Percentiles rank a stretch among this genome's conserved stretches.
phyloP scores from a whole-genome alignment of 2,888 invertebrate genomes.

The Temnothorax unifasciatus region DNA sequence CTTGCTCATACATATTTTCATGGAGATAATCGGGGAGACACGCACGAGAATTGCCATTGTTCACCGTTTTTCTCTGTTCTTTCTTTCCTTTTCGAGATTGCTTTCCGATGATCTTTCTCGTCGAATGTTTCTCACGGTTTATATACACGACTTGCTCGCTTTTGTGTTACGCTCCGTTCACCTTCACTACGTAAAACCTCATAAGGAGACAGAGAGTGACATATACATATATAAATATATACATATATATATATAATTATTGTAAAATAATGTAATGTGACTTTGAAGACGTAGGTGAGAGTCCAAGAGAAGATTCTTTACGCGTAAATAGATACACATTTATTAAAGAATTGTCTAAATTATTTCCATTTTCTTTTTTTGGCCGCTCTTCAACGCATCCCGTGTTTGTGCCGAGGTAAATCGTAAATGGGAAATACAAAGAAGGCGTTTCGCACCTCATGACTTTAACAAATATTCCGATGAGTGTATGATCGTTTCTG shows the following conservation, averaged over 20 bases:
- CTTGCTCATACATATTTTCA: conserved; percentile 83
- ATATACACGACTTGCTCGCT: conserved; percentile 62
- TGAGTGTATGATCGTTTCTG: background rate
- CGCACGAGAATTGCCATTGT: conserved; percentile 42
- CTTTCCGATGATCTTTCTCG: conserved; percentile 58
- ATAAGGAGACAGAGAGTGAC: conserved; percentile 61
- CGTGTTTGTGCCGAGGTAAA: conserved; percentile 37
- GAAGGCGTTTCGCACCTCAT: background rate
- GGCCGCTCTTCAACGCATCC: conserved; percentile 37
- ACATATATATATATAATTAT: conserved; percentile 68
- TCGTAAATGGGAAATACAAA: background rate
- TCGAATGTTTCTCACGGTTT: conserved; percentile 58
- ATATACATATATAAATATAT: conserved; percentile 65
- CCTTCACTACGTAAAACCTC: conserved; percentile 73
- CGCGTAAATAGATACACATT: conserved; percentile 80
- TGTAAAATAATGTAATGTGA: conserved; percentile 78
- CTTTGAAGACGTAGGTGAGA: conserved; percentile 68
- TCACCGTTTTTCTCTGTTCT: conserved; percentile 63
- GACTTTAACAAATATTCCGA: background rate
- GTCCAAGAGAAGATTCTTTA: conserved; percentile 75
- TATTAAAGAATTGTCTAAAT: conserved; percentile 78
- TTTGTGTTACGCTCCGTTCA: conserved; percentile 72
- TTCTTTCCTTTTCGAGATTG: conserved; percentile 51
- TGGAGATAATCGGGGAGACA: conserved; percentile 68
- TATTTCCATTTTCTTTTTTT: conserved; percentile 78